A percentile compares a stretch with the other conserved stretches of the same genome.
These are phyloP conservation scores for Setophaga coronata DNA, from an alignment of 2,113 vertebrate genomes.

Conservation along the genomic window DNA sequence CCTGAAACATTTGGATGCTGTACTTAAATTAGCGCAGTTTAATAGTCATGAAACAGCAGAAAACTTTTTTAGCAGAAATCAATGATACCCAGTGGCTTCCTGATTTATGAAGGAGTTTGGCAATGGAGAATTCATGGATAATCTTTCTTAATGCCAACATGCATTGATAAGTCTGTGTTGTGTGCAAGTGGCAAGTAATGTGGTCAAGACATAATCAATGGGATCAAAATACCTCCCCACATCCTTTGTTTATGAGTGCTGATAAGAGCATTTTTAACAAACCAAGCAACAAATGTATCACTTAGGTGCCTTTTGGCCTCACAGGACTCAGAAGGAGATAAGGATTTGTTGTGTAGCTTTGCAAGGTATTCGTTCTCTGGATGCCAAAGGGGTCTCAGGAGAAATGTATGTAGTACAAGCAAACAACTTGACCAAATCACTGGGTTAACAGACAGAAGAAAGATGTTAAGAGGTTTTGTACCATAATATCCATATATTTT, in stretches of 20 bases:
- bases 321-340: neutral
- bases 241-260: neutral
- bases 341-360: neutral
- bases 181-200: neutral
- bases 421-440: neutral
- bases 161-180: neutral
- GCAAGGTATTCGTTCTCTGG: neutral
- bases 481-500: neutral
- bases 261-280: neutral
- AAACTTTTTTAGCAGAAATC: neutral
- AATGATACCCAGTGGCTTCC: neutral
- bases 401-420: neutral
- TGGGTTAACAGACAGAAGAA: neutral
- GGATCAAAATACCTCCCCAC: fast-evolving
- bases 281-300: neutral
- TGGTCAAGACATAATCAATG: neutral
- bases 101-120: neutral
- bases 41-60: neutral
- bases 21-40: neutral
- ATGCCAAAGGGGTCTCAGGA: neutral
- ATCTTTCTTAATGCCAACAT: neutral
- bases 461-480: neutral
- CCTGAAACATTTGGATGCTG: neutral
- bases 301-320: neutral
- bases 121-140: neutral